These are phyloP conservation scores for Brachymystax lenok DNA, from an alignment of 2,797 vertebrate species.

Conservation along the genomic window DNA sequence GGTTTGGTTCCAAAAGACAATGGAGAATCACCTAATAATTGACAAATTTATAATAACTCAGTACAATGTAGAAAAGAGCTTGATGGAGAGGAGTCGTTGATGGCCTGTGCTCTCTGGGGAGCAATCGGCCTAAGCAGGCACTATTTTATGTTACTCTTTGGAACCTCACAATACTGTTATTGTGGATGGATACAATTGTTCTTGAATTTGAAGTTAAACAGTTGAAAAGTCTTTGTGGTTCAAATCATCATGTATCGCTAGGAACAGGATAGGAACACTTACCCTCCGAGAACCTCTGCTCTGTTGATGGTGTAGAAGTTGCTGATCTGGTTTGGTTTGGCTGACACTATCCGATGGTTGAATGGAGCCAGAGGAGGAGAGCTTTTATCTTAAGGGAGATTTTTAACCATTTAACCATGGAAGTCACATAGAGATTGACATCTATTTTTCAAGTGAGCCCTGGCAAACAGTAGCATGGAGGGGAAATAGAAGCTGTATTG, in stretches of 20 bases:
- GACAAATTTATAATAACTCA: slow-evolving; percentile 26
- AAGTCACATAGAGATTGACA: not conserved
- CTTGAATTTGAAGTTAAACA: not conserved
- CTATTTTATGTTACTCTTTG: not conserved
- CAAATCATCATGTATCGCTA: not conserved
- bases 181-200: not conserved
- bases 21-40: not conserved
- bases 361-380: slow-evolving; percentile 87
- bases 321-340: slow-evolving; percentile 86
- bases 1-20: not conserved
- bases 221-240: not conserved
- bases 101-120: not conserved
- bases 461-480: slow-evolving; percentile 71
- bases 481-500: slow-evolving; percentile 35
- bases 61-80: not conserved
- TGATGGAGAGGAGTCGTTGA: not conserved
- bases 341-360: slow-evolving; percentile 88
- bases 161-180: slow-evolving; percentile 10
- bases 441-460: slow-evolving; percentile 41
- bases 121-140: slow-evolving; percentile 1
- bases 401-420: slow-evolving; percentile 32
- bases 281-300: slow-evolving; percentile 89
- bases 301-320: slow-evolving; percentile 90
- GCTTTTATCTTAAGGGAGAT: slow-evolving; percentile 73
- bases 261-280: slow-evolving; percentile 31